Evolutionary conservation across 1,140 invertebrate species (phyloP).

Genomic region (Lucilia cuprina): DNA sequence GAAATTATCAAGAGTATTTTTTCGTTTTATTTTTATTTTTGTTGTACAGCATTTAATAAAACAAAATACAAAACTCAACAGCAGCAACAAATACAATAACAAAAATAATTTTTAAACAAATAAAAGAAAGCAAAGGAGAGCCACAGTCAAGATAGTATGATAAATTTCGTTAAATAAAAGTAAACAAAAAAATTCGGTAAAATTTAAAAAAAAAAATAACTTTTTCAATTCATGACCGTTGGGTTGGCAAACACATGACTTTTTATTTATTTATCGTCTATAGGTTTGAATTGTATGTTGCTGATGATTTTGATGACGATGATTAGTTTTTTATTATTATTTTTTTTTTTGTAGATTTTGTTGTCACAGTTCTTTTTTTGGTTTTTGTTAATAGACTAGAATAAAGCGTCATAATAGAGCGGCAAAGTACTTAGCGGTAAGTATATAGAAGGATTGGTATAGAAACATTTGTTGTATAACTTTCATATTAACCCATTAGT

Average conservation of each 20-base stretch:
- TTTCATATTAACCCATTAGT: neutral
- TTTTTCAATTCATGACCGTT: neutral
- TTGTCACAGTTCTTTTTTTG: neutral
- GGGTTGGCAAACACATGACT: conserved; percentile 1
- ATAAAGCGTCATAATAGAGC: neutral
- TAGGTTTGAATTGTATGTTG: neutral
- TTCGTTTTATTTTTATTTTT: neutral
- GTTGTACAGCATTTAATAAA: neutral
- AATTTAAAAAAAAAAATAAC: neutral
- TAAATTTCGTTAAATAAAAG: neutral
- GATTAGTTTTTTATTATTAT: neutral
- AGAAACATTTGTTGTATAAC: neutral
- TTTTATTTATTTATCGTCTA: neutral
- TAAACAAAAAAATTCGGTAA: neutral
- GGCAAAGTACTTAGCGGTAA: neutral
- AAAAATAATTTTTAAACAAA: neutral
- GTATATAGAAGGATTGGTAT: neutral
- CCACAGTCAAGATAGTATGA: neutral
- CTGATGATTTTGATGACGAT: neutral
- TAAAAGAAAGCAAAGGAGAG: neutral
- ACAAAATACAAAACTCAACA: neutral
- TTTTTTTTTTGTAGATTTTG: neutral
- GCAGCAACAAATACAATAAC: neutral
- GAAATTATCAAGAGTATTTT: conserved; percentile 11
- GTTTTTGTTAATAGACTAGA: neutral